phyloP scores from a whole-genome alignment of 2,888 invertebrate species.

The Phytoseiulus persimilis region DNA sequence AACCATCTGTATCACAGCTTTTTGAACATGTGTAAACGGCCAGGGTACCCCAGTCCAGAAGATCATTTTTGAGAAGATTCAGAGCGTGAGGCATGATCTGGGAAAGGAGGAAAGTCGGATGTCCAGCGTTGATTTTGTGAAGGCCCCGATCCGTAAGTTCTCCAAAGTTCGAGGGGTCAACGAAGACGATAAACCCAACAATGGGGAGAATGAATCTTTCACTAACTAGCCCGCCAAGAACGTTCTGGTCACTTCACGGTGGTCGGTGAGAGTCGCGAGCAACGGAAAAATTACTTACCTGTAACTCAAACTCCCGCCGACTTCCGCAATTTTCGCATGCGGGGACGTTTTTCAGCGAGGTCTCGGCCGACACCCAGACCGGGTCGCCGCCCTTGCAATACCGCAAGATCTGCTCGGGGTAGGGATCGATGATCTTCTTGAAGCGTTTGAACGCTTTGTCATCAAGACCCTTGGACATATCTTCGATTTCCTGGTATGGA shows the following conservation, averaged over 20 bases:
- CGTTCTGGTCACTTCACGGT: background rate
- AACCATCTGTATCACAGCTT: constrained; percentile 64
- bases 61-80: constrained; percentile 61
- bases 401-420: constrained; percentile 71
- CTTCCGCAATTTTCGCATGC: constrained; percentile 66
- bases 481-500: constrained; percentile 18
- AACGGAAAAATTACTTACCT: constrained; percentile 54
- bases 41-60: constrained; percentile 82
- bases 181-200: too few species aligned
- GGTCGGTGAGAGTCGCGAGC: background rate
- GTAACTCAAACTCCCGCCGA: constrained; percentile 78
- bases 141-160: too few species aligned
- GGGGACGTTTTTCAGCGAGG: constrained; percentile 58
- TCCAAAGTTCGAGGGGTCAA: too few species aligned
- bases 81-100: constrained; percentile 76
- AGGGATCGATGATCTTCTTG: constrained; percentile 60
- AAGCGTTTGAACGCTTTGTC: constrained; percentile 74
- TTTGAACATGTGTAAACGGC: constrained; percentile 73
- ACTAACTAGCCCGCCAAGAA: too few species aligned
- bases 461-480: constrained; percentile 49
- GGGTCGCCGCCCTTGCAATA: constrained; percentile 70
- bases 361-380: constrained; percentile 68
- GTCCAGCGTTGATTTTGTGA: too few species aligned
- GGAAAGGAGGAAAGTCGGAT: constrained; percentile 46
- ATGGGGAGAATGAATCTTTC: too few species aligned